Conservation (phyloP, 2,113 vertebrate species). For the Piprites chloris region DNA sequence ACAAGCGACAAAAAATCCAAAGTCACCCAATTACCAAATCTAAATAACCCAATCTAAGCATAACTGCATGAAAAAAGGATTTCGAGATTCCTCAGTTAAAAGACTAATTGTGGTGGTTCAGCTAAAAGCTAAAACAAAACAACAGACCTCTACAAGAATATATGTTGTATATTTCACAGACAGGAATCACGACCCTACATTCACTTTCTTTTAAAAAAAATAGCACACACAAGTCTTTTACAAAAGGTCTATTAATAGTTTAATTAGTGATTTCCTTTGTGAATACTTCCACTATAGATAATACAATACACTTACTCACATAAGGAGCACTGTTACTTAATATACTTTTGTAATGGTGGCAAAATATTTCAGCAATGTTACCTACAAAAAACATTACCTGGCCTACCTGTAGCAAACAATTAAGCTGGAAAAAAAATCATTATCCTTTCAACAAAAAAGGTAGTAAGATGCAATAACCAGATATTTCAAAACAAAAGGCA, state of each 20-base stretch:
- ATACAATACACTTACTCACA: neutral
- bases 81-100: neutral
- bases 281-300: neutral
- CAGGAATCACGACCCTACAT: neutral
- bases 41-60: neutral
- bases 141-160: neutral
- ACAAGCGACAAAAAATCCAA: neutral
- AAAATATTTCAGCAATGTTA: neutral
- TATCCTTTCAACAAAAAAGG: neutral
- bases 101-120: neutral
- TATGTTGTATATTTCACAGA: neutral
- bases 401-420: neutral
- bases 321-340: neutral
- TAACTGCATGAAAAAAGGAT: neutral
- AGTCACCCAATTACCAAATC: neutral
- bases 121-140: neutral
- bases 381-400: neutral
- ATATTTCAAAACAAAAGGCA: neutral
- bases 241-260: neutral
- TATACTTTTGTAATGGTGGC: neutral
- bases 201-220: neutral
- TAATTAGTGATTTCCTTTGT: neutral
- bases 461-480: neutral
- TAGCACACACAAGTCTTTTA: neutral
- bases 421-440: neutral